Percentiles rank a stretch among this genome's conserved stretches.
phyloP scores from a whole-genome alignment of 2,113 vertebrate genomes.

The Pavo muticus region DNA sequence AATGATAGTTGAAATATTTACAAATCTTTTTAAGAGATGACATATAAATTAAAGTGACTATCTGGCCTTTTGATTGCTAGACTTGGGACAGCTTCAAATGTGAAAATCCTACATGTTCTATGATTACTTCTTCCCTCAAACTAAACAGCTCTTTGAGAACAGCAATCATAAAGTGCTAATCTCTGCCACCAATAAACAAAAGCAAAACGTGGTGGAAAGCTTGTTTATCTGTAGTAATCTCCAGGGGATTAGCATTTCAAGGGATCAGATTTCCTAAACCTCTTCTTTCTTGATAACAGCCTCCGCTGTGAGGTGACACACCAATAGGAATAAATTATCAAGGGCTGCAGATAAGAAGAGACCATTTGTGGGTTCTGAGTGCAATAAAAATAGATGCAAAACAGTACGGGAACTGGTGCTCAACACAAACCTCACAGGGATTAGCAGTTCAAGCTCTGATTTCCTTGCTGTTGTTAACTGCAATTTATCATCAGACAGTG shows the following conservation, averaged over 20 bases:
- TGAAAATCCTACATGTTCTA: constrained; percentile 62
- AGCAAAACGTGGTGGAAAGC: constrained; percentile 69
- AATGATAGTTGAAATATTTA: constrained; percentile 65
- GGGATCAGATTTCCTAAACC: constrained; percentile 79
- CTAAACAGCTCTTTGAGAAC: constrained; percentile 70
- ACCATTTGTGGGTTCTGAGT: constrained; percentile 71
- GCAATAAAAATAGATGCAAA: constrained; percentile 81
- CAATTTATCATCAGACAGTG: constrained; percentile 78
- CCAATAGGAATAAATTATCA: constrained; percentile 81
- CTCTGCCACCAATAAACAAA: constrained; percentile 77
- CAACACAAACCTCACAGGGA: constrained; percentile 77
- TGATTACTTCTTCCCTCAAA: constrained; percentile 60
- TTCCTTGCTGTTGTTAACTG: constrained; percentile 72
- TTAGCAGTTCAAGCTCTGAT: constrained; percentile 76
- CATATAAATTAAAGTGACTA: constrained; percentile 41
- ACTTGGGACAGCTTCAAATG: constrained; percentile 46
- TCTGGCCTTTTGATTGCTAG: constrained; percentile 64
- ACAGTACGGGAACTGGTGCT: constrained; percentile 69
- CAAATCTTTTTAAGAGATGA: constrained; percentile 54
- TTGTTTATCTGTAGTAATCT: constrained; percentile 71
- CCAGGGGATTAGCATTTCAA: constrained; percentile 79
- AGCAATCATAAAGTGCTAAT: constrained; percentile 66
- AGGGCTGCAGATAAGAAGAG: constrained; percentile 80
- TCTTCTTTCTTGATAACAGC: constrained; percentile 75
- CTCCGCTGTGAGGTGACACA: constrained; percentile 75